These are phyloP conservation scores for Eilema caniola DNA, from an alignment of 2,888 invertebrate genomes.

Conservation along the genomic window DNA sequence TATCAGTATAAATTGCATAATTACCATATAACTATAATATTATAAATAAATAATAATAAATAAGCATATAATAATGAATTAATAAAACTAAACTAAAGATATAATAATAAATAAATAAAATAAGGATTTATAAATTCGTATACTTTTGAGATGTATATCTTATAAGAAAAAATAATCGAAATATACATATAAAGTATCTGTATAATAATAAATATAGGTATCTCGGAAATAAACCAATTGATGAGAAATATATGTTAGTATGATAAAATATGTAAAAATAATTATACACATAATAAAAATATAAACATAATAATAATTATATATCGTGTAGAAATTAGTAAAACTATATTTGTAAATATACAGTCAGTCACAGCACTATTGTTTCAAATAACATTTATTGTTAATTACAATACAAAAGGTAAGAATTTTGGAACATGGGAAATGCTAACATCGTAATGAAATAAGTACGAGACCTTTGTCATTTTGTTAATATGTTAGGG, in stretches of 20 bases:
- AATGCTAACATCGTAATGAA: conserved; percentile 39
- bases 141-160: not conserved
- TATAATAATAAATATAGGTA: not conserved
- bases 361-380: conserved; percentile 40
- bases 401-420: conserved; percentile 68
- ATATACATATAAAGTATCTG: not conserved
- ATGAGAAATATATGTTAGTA: not conserved
- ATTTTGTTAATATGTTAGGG: conserved; percentile 36
- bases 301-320: not conserved
- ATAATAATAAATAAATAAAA: not conserved
- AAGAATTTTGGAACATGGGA: conserved; percentile 41
- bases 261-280: not conserved
- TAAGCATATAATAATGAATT: not conserved
- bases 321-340: conserved; percentile 2
- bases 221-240: not conserved
- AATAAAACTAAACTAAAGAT: not conserved
- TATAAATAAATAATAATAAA: not conserved
- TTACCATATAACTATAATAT: too few species aligned
- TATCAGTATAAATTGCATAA: too few species aligned
- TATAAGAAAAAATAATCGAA: too few species aligned
- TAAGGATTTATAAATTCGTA: not conserved
- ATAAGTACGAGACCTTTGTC: conserved; percentile 2
- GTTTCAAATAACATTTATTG: conserved; percentile 52
- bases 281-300: not conserved
- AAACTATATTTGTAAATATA: not conserved